Evolutionary conservation across 2,888 invertebrate species (phyloP).

Genomic region (Diarsia brunnea): DNA sequence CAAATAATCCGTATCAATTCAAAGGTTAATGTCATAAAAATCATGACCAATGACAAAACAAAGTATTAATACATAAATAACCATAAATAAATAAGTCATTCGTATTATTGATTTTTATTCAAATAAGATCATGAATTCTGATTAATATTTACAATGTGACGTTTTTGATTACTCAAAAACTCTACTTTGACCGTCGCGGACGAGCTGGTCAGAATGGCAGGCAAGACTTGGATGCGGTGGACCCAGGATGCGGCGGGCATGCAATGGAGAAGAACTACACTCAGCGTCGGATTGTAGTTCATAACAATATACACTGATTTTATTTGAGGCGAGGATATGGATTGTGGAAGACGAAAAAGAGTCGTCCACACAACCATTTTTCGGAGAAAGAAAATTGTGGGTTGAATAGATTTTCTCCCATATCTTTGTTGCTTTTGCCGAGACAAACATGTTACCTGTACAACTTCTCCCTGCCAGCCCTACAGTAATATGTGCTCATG

Average conservation of each 20-base stretch:
- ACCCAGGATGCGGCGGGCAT: neutral
- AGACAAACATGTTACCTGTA: neutral
- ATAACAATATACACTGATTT: neutral
- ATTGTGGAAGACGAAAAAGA: neutral
- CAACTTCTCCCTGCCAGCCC: slow-evolving; percentile 42
- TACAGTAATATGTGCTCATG: slow-evolving; percentile 68
- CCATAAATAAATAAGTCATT: slow-evolving; percentile 6
- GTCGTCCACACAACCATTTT: neutral
- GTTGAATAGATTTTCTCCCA: neutral
- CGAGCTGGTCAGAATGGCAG: neutral
- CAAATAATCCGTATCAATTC: neutral
- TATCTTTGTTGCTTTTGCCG: neutral
- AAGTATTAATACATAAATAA: slow-evolving; percentile 19
- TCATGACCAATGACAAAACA: slow-evolving; percentile 28
- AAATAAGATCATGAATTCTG: neutral
- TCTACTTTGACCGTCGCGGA: neutral
- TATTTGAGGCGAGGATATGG: neutral
- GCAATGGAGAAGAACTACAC: neutral
- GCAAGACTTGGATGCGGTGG: neutral
- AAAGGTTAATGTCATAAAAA: slow-evolving; percentile 28
- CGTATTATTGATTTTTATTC: slow-evolving; percentile 12
- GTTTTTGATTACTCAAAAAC: neutral
- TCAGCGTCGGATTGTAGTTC: neutral
- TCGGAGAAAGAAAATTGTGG: neutral
- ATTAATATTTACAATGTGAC: neutral